These are phyloP conservation scores for Calephelis perditalis DNA, from an alignment of 2,888 invertebrate species.

Conservation along the genomic window DNA sequence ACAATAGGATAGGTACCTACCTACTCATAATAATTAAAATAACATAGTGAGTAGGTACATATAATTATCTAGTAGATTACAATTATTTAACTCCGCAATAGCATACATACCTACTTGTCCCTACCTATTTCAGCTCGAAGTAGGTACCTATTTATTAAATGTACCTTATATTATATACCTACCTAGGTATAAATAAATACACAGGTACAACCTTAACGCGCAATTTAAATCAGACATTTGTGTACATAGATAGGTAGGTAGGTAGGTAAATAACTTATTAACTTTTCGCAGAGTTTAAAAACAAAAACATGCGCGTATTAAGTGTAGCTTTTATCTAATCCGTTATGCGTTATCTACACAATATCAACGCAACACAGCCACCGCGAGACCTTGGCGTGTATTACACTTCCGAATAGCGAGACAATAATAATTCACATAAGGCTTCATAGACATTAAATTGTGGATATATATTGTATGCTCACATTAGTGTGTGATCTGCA, in stretches of 20 bases:
- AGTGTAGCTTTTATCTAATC: slow-evolving; percentile 66
- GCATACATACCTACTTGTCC: no score
- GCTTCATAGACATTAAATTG: slow-evolving; percentile 20
- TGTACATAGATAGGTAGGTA: background rate
- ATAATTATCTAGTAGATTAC: no score
- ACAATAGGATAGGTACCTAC: no score
- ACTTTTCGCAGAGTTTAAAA: slow-evolving; percentile 8
- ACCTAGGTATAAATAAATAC: no score
- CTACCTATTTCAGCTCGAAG: no score
- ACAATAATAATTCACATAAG: slow-evolving; percentile 7
- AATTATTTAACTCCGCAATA: no score
- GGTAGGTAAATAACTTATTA: background rate
- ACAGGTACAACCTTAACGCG: background rate
- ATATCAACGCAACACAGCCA: slow-evolving; percentile 60
- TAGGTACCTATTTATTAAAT: no score
- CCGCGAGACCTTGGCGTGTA: slow-evolving; percentile 33
- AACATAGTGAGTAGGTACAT: no score
- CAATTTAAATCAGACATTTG: background rate
- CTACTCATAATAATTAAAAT: no score
- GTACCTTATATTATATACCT: no score
- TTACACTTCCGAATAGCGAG: slow-evolving; percentile 12
- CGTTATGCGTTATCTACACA: slow-evolving; percentile 52
- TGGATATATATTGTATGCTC: slow-evolving; percentile 12
- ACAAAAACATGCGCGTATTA: slow-evolving; percentile 34
- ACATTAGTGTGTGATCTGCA: slow-evolving; percentile 21